Base-by-base conservation (phyloP, 2,888 invertebrate genomes). In the Andrena haemorrhoa region DNA sequence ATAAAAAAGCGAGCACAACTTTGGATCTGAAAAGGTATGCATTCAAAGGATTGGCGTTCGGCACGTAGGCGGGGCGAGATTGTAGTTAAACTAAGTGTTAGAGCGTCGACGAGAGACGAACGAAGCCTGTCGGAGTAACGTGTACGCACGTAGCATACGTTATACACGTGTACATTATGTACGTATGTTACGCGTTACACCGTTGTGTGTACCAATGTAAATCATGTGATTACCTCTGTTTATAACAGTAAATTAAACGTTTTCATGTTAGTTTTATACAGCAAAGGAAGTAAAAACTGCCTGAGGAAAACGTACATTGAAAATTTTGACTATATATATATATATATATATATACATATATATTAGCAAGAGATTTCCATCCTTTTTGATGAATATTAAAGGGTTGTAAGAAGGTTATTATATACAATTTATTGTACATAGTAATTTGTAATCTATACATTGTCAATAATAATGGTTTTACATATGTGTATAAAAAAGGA, bases 401-500 rank as follows among this genome's bases (percentile, higher is more conserved):
- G 56, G 74, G 75, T 86, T 86, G 72, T 83, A 86, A 80, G 77
- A 83, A 84, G 70, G 80, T 87, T 84, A 89, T 85, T 87, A 89
- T 87, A 89, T 83, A 90, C 87, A 82, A 86, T 88, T 83, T 83
- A 84, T 79, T 92, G 92, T 92, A 92, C 70, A 92, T 92, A 92
- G 88, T 77, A 79, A 87, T 86, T 86, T 88, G 83, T 90, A 89
- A 90, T 90, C 88, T 90, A 89, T 91, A 89, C 85, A 84, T 91
- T 91, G 91, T 92, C 91, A 87, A 90, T 92, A 92, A 90, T 90
- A 88, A 91, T 87, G 78, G 87, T 89, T 91, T 90, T 91, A 91
- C 89, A 92, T 91, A 90, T 92, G 91, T 93, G 91, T 91, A 91
- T 89, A 87, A 87, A 91, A 87, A 87, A 88, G 79, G 76, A 88